phyloP scores from a whole-genome alignment of 2,888 invertebrate species.

The Dusona sp. region DNA sequence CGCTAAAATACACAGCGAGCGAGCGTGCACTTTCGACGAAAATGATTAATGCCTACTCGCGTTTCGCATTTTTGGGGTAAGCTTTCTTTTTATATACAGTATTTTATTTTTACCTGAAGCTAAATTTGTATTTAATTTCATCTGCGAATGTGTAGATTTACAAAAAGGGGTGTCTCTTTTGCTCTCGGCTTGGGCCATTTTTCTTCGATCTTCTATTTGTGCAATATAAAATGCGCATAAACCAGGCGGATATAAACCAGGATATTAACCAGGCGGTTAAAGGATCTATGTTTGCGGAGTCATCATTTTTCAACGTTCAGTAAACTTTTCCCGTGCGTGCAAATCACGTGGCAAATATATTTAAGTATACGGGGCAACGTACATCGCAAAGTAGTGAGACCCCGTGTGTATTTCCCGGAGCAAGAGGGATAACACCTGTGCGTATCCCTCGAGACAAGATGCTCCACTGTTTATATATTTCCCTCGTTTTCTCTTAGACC shows the following conservation, averaged over 20 bases:
- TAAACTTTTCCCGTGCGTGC: conserved; percentile 12
- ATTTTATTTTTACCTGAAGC: background rate
- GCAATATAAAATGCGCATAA: conserved; percentile 10
- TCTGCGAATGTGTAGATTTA: background rate
- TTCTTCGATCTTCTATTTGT: conserved; percentile 2
- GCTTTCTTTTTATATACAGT: conserved; percentile 77
- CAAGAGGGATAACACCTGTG: conserved; percentile 35
- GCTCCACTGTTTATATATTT: conserved; percentile 19
- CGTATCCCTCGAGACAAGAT: conserved; percentile 39
- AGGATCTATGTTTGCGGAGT: conserved; percentile 16
- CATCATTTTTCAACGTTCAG: conserved; percentile 43
- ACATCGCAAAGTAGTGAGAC: background rate
- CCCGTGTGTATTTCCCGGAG: background rate
- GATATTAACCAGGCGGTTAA: no score
- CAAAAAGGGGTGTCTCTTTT: background rate
- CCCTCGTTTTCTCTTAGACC: conserved; percentile 21
- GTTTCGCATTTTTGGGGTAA: conserved; percentile 98
- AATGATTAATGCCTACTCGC: conserved; percentile 97
- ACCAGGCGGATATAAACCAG: conserved; percentile 1
- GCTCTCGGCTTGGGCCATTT: background rate
- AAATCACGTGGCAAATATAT: conserved; percentile 17
- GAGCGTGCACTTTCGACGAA: conserved; percentile 95
- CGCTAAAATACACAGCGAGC: conserved; percentile 93
- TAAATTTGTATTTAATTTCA: background rate
- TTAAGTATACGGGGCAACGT: background rate